Evolutionary conservation across 2,113 vertebrate genomes (phyloP), one percentile per base, ranked within the genome.

Genomic region (Poicephalus meyeri): DNA sequence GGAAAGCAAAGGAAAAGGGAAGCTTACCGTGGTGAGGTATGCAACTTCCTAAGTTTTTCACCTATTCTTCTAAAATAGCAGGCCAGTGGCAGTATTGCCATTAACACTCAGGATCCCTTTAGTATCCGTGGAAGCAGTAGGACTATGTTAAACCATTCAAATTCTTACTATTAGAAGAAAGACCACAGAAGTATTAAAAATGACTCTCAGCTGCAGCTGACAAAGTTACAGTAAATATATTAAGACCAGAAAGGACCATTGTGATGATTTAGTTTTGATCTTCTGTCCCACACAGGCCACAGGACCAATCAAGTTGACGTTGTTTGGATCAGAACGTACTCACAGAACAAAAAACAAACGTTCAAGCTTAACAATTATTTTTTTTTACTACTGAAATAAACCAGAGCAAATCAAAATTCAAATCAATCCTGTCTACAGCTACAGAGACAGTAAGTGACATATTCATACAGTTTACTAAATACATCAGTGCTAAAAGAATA

Each of bases 21-120:
- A 95, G 96, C 95, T 97, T 96, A 96, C 92, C 91, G 93, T 95
- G 77, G 66, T 89, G 96, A 94, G 56, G 91, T 96, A 95, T 96
- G 96, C 91, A 96, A 96, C 93, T 96, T 96, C 69, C 96, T 96
- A 97, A 95, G 95, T 91, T 96, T 96, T 94, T 96, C 95, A 96
- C 96, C 96, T 97, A 97, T 96, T 97, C 96, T 97, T 97, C 95
- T 96, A 96, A 97, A 97, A 92, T 96, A 97, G 95, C 91, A 96
- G 95, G 93, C 96, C 96, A 96, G 86, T 96, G 96, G 93, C 96
- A 97, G 93, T 96, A 96, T 10, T 97, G 92, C 95, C 96, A 96
- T 96, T 94, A 96, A 97, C 88, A 96, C 91, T 96, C 95, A 95
- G 96, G 91, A 95, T 97, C 96, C 49, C 95, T 94, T 96, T 96